Evolutionary conservation across 1,140 invertebrate species (phyloP).

Genomic region (Temnothorax longispinosus): DNA sequence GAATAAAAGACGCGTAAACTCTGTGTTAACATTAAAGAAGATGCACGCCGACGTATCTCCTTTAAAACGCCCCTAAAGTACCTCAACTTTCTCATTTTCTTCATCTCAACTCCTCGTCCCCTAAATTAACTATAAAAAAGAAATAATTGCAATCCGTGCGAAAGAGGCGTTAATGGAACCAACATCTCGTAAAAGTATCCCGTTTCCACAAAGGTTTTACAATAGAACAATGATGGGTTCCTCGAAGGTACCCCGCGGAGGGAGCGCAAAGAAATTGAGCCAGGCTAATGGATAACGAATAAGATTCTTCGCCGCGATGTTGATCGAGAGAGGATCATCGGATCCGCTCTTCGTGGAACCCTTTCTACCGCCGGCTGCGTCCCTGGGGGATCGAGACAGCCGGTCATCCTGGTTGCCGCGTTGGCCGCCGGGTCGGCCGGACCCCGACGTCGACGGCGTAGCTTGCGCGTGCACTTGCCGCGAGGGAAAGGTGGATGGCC

Average conservation of each 20-base stretch:
- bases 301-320: background rate
- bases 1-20: background rate
- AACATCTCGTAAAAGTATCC: background rate
- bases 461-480: conserved; percentile 77
- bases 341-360: background rate
- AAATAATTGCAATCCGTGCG: background rate
- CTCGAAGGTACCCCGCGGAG: too few relatives aligned
- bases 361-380: conserved; percentile 31
- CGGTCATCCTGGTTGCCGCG: conserved; percentile 56
- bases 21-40: background rate
- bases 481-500: conserved; percentile 82
- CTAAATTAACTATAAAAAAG: background rate
- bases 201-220: background rate
- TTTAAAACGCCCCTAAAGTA: background rate
- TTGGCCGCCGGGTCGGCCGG: conserved; percentile 63
- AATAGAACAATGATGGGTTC: conserved; percentile 3
- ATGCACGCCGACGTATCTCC: background rate
- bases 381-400: conserved; percentile 66
- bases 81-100: background rate
- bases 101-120: background rate
- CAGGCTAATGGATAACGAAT: conserved; percentile 17
- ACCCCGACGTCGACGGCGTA: conserved; percentile 67
- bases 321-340: background rate
- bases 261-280: background rate
- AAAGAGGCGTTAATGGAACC: too few relatives aligned